Conservation (phyloP, 2,888 invertebrate genomes). For the Drosophila ustulata region DNA sequence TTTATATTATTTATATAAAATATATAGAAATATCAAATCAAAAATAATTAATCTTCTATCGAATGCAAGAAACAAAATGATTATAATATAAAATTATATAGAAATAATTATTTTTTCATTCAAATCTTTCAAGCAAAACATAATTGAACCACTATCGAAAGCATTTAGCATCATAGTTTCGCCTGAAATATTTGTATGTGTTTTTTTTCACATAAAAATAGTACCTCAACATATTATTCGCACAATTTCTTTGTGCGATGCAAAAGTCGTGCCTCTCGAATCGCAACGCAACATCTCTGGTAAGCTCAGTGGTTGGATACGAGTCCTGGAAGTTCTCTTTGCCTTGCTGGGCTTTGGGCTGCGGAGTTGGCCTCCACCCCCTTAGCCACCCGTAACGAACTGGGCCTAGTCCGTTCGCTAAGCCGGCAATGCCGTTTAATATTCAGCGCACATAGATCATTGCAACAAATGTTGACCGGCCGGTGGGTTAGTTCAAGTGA, state of each 20-base stretch:
- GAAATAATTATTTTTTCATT: no score
- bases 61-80: no score
- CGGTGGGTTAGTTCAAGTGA: slow-evolving; percentile 20
- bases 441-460: slow-evolving; percentile 85
- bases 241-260: not conserved
- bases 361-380: not conserved
- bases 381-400: slow-evolving; percentile 7
- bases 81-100: no score
- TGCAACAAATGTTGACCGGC: slow-evolving; percentile 79
- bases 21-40: no score
- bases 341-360: not conserved
- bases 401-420: slow-evolving; percentile 33
- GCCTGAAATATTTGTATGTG: no score
- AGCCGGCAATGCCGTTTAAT: slow-evolving; percentile 77
- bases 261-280: not conserved
- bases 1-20: no score
- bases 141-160: no score
- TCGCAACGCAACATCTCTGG: not conserved
- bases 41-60: no score
- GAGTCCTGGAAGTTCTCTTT: not conserved
- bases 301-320: not conserved
- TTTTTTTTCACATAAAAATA: not conserved
- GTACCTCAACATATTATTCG: not conserved
- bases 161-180: no score
- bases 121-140: no score